Evolutionary conservation across 2,888 invertebrate genomes (phyloP), one percentile per base, ranked within the genome.

Genomic region (Cantharis rufa): DNA sequence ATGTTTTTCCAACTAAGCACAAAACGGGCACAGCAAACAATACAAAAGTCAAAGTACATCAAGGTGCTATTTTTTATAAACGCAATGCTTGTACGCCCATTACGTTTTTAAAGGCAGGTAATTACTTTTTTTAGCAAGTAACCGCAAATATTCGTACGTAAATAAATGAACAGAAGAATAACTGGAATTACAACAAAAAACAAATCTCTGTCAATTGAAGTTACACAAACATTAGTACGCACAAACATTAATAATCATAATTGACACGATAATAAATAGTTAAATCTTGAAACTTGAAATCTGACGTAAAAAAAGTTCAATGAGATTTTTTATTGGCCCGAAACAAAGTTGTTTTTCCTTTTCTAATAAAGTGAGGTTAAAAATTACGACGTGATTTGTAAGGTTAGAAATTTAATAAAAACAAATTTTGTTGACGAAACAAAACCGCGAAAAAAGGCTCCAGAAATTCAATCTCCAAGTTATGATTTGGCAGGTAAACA

Each of bases 1-100:
- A 71, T 75, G 71, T 61, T 71, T 71, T 71, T 75, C 48, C 28
- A 64, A 68, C 70, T 74, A 74, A 74, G 71, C 75, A 66, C 75
- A 75, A 75, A 71, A 63, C 16, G 61, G 61, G 48, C 61, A 70
- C 70, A 66, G 16, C 71, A 75, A 75, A 75, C 68, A 71, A 75
- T 75, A 62, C 61, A 71, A 75, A 71, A 71, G 64, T 21, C 18
- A 64, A 48, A 21, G 16, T 64, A 64, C 64, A 64, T 64, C 21
- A 21, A 64, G 64, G 64, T 48, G 48, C 48, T 48, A 48, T 48
- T 69, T 69, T 69, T 70, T 32, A 61, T 15, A 62, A 61, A 18
- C 48, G 10, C 18, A 61, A 70, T 48, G 61, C 18, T 28, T 70
- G 28, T 70, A 70, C 21, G 70, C 21, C 61, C 61, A 70, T 70